Conservation (phyloP, 2,888 invertebrate genomes). For the Pinctada fucata region DNA sequence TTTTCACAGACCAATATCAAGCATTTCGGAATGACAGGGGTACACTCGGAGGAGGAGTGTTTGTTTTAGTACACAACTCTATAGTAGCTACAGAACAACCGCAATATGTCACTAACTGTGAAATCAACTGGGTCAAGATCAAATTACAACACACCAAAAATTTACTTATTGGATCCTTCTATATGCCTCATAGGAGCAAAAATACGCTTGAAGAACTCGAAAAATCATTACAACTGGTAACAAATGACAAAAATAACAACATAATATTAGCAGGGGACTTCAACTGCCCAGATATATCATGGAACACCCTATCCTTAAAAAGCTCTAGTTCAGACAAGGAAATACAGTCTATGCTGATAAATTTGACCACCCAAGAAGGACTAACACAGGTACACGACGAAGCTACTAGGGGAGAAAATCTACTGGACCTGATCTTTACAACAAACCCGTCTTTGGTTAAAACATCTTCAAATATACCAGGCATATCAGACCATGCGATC, state of each 20-base stretch:
- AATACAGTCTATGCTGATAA: conserved; percentile 27
- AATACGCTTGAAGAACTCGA: conserved; percentile 20
- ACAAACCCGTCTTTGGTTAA: conserved; percentile 38
- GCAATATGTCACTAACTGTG: conserved; percentile 39
- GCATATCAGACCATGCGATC: conserved; percentile 39
- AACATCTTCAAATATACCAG: conserved; percentile 22
- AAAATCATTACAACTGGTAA: conserved; percentile 20
- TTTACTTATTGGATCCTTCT: conserved; percentile 20
- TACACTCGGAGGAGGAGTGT: conserved; percentile 34
- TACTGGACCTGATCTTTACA: conserved; percentile 39
- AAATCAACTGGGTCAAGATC: conserved; percentile 41
- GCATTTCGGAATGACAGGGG: conserved; percentile 10
- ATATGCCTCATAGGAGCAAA: conserved; percentile 38
- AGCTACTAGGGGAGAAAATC: conserved; percentile 31
- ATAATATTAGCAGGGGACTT: neutral
- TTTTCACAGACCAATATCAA: conserved; percentile 3
- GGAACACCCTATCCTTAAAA: conserved; percentile 17
- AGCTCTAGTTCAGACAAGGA: conserved; percentile 3
- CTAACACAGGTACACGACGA: conserved; percentile 37
- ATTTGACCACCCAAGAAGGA: conserved; percentile 21
- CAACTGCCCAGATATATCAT: conserved; percentile 28
- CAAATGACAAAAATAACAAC: conserved; percentile 5
- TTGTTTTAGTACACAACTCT: conserved; percentile 35
- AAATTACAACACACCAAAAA: conserved; percentile 36
- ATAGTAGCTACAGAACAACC: conserved; percentile 37